Evolutionary conservation across 2,888 invertebrate species (phyloP), one percentile per base, ranked within the genome.

Genomic region (Leucophenga montana): DNA sequence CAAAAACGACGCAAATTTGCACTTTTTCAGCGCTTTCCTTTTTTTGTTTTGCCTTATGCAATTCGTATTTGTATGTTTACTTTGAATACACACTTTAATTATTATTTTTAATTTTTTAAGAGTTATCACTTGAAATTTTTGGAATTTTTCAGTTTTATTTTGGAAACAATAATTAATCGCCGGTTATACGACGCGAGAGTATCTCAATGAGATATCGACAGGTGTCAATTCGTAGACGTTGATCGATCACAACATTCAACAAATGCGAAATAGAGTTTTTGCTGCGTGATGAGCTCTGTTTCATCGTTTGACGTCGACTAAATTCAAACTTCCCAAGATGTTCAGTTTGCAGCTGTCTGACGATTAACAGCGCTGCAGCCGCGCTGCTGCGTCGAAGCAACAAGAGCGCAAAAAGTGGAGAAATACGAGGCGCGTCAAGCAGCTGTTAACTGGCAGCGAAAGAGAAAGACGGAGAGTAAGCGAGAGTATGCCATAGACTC

Each of bases 151-250:
- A 50, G 16, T 16, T n/a, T 50, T n/a, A 13, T 82, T n/a, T 56
- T 56, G 1, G 20, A n/a, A 11, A 31, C 31, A n/a, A n/a, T 14
- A 59, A 64, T 64, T 87, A 86, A 79, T 86, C 86, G 79, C 88
- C 87, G 71, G 86, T 85, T 77, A 85, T 82, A 73, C 89, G 89
- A 71, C 88, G 88, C 75, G 88, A 88, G 77, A 88, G 72, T 75
- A 88, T 88, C 80, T 87, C 87, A 77, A 88, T 87, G 84, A 89
- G 87, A 86, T 89, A 88, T 85, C 85, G 87, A 86, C 88, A 87
- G 88, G 88, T 88, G 86, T 88, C 88, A 86, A 87, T 86, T 81
- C 85, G 79, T 83, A 88, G 86, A 84, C 88, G 87, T 85, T 88
- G 87, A 86, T 88, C 88, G 80, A 85, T 85, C 77, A 84, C 80